A percentile compares a stretch with the other conserved stretches of the same genome.
phyloP scores from a whole-genome alignment of 2,797 vertebrate genomes.

The Spheniscus humboldti region DNA sequence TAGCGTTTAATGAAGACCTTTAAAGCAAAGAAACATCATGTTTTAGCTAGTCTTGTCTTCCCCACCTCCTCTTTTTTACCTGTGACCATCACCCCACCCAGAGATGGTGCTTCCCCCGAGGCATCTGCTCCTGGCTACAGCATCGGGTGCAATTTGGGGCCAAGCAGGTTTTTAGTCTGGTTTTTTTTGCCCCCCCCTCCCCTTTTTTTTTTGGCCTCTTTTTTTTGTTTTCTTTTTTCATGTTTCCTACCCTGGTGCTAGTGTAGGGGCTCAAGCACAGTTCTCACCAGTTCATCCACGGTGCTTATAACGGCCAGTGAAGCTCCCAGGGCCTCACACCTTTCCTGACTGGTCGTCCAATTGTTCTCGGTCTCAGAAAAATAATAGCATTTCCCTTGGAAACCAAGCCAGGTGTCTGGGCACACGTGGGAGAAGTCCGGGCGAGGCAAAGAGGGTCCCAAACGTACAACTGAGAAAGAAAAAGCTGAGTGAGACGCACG shows the following conservation, averaged over 20 bases:
- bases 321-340: background rate
- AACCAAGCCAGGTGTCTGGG: background rate
- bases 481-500: background rate
- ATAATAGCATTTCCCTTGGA: background rate
- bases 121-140: background rate
- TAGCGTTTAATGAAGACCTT: background rate
- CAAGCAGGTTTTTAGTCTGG: background rate
- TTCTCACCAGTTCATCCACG: background rate
- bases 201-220: background rate
- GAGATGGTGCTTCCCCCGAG: background rate
- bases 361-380: background rate
- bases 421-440: background rate
- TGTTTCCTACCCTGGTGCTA: background rate
- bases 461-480: background rate
- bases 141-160: background rate
- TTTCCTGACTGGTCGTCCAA: background rate
- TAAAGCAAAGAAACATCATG: background rate
- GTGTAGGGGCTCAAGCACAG: fast-evolving
- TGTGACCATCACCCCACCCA: too few species aligned
- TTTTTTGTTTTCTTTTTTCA: background rate
- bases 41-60: too few species aligned
- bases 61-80: background rate
- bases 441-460: fast-evolving
- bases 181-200: too few species aligned
- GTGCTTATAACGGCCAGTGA: background rate